Evolutionary conservation across 2,888 invertebrate species (phyloP).

Genomic region (Caenorhabditis doughertyi): DNA sequence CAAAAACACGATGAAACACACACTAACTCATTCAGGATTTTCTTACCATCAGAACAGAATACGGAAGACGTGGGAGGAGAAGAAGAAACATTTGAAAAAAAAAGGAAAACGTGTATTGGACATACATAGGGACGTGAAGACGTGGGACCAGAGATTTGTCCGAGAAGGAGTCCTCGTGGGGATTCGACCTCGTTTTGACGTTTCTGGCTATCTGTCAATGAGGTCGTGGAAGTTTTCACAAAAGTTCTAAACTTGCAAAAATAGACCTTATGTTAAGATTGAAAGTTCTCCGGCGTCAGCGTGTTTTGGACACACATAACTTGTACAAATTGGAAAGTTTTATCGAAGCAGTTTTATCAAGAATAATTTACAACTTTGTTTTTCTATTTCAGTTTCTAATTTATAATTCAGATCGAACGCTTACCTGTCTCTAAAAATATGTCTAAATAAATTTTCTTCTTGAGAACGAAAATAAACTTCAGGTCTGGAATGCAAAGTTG

Average conservation of each 20-base stretch:
- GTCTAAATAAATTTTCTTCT: no score
- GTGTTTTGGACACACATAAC: neutral
- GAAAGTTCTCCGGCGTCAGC: neutral
- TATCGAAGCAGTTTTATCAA: neutral
- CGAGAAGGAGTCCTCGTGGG: slow-evolving; percentile 30
- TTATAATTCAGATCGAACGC: neutral
- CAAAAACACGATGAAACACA: slow-evolving; percentile 24
- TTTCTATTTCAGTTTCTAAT: neutral
- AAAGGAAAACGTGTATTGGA: slow-evolving; percentile 17
- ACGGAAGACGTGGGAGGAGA: slow-evolving; percentile 11
- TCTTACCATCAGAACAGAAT: slow-evolving; percentile 1
- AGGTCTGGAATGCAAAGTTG: no score
- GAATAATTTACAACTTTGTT: neutral
- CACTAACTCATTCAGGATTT: neutral
- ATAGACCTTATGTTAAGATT: neutral
- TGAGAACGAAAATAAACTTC: no score
- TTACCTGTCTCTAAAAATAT: no score
- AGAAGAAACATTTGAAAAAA: slow-evolving; percentile 16
- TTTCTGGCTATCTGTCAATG: slow-evolving; percentile 38
- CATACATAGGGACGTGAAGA: slow-evolving; percentile 18
- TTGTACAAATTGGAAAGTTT: neutral
- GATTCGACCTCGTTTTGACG: slow-evolving; percentile 32
- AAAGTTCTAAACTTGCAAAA: slow-evolving; percentile 19
- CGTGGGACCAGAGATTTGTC: slow-evolving; percentile 33
- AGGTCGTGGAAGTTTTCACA: slow-evolving; percentile 19